Base-by-base conservation (phyloP, 2,113 vertebrate species). In the Galeopterus variegatus region DNA sequence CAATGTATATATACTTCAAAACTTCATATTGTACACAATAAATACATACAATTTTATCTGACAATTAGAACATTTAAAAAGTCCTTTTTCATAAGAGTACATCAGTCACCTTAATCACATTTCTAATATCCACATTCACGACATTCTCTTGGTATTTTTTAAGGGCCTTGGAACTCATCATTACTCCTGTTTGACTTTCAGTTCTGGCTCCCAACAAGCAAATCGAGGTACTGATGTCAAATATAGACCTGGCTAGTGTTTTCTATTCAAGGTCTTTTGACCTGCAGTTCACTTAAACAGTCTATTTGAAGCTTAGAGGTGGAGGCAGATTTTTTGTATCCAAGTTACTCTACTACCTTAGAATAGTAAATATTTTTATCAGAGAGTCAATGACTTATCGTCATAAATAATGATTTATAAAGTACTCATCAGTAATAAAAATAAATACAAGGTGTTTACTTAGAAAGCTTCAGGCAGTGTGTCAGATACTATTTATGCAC, bases 31-130 rank as follows among this genome's bases (percentile, higher is more conserved):
- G 33, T 56, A 69, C 10, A 69, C 73, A 45, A 26, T 19, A 83
- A 83, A 67, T n/a, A n/a, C 36, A 54, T 54, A 67, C 31, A 8
- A 21, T 60, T 24, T 23, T 12, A 70, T n/a, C 12, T 90, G 18
- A 33, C 50, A 56, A 81, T 54, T 90, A 45, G 56, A 80, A 88
- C 52, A 26, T 14, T 19, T n/a, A n/a, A 18, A 8, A 83, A 72
- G 65, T 45, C 48, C 64, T 95, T 96, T 87, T 92, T 84, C 60
- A 64, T 65, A 93, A 97, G 80, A 96, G 95, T 86, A 83, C 97
- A 83, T 77, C 70, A 67, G 19, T 18, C 88, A 93, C 31, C 48
- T 73, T n/a, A 90, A 80, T 88, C 69, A 87, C 60, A n/a, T 93
- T 91, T 85, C 79, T 48, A 62, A 82, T 72, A 73, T 19, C 72